Evolutionary conservation across 2,113 vertebrate species (phyloP).

Genomic region (Nipponia nippon): DNA sequence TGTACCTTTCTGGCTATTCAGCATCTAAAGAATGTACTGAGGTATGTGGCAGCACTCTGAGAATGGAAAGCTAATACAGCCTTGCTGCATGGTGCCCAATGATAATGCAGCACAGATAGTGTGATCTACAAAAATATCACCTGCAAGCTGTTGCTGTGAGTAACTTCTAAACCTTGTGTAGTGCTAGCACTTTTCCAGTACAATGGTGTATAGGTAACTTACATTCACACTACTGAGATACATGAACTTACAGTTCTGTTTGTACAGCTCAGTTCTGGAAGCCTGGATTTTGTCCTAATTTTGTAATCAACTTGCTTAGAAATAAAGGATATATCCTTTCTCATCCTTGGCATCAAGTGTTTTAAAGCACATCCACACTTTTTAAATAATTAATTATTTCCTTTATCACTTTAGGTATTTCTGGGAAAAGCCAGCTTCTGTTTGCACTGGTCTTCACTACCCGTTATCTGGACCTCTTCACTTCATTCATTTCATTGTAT

Average conservation of each 20-base stretch:
- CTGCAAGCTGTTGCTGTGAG: not conserved
- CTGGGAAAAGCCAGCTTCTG: slow-evolving; percentile 97
- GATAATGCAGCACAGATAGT: not conserved
- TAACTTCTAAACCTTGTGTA: not conserved
- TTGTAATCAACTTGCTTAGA: not conserved
- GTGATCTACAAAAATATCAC: not conserved
- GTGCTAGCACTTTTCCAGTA: not conserved
- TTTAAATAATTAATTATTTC: slow-evolving; percentile 47
- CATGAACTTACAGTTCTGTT: not conserved
- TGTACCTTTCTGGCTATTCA: not conserved
- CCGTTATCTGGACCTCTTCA: slow-evolving; percentile 97
- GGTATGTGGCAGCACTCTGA: not conserved
- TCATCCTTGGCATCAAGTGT: not conserved
- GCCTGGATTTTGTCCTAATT: not conserved
- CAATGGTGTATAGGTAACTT: not conserved
- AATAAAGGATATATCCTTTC: not conserved
- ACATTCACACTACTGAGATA: fast-evolving
- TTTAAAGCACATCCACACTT: not conserved
- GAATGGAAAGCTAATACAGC: not conserved
- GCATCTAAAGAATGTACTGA: not conserved
- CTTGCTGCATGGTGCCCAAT: not conserved
- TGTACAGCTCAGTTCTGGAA: not conserved
- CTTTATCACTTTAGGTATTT: slow-evolving; percentile 85
- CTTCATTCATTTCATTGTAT: slow-evolving; percentile 97
- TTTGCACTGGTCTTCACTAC: slow-evolving; percentile 98